Evolutionary conservation across 23 tunicate species (phyloP).

Genomic region (Ciona savignyi): DNA sequence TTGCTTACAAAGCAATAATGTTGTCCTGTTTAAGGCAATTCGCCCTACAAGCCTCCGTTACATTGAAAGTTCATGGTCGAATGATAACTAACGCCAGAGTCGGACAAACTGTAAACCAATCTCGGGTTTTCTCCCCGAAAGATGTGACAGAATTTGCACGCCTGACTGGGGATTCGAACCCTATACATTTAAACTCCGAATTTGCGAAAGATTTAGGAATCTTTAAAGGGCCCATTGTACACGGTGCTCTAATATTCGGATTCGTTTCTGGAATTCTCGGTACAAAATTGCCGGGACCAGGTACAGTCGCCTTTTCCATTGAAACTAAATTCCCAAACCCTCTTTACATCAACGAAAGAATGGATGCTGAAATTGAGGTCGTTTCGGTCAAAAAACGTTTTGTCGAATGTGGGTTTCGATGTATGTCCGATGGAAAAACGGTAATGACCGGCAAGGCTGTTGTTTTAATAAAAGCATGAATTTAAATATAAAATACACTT

Average conservation of each 20-base stretch:
- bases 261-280: slow-evolving; percentile 45
- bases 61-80: too few species aligned
- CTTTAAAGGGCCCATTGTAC: slow-evolving; percentile 36
- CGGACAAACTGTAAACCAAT: slow-evolving; percentile 17
- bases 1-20: too few species aligned
- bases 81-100: too few species aligned
- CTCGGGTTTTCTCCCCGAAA: slow-evolving; percentile 11
- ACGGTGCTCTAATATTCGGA: slow-evolving; percentile 49
- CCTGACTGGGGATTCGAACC: slow-evolving; percentile 45
- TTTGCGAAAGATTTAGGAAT: slow-evolving; percentile 11
- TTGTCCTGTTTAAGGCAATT: too few species aligned
- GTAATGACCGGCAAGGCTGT: too few species aligned
- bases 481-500: too few species aligned
- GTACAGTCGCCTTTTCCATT: slow-evolving; percentile 34
- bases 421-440: too few species aligned
- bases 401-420: slow-evolving; percentile 17
- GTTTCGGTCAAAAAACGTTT: slow-evolving; percentile 21
- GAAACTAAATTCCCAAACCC: slow-evolving; percentile 39
- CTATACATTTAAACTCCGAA: slow-evolving; percentile 28
- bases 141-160: slow-evolving; percentile 38
- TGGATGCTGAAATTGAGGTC: slow-evolving; percentile 20
- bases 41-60: too few species aligned
- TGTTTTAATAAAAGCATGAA: too few species aligned
- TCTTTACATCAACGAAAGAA: slow-evolving; percentile 23
- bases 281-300: slow-evolving; percentile 53